A percentile compares a stretch with the other conserved stretches of the same genome.
Evolutionary conservation across 1,140 invertebrate species (phyloP).

Genomic region (Halyomorpha halys): DNA sequence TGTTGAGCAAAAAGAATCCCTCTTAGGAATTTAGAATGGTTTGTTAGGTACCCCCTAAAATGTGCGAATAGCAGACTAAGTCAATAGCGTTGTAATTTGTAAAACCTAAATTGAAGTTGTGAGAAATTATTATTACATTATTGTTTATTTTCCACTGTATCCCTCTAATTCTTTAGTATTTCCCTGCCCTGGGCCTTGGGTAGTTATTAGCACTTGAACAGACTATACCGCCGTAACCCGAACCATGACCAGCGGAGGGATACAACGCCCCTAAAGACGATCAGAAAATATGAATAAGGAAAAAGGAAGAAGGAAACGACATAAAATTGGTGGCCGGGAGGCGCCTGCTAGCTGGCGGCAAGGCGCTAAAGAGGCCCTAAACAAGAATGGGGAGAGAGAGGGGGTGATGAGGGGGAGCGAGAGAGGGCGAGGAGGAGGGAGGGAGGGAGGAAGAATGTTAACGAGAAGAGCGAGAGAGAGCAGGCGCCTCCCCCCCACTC

Average conservation of each 20-base stretch:
- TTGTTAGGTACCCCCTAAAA: too few relatives aligned
- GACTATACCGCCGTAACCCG: neutral
- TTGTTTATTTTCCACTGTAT: too few relatives aligned
- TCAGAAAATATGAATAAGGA: constrained; percentile 6
- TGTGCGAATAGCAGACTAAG: too few relatives aligned
- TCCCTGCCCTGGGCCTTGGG: too few relatives aligned
- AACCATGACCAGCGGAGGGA: neutral
- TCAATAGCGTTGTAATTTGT: too few relatives aligned
- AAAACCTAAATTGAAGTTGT: too few relatives aligned
- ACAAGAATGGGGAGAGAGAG: constrained; percentile 13
- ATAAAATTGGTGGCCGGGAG: constrained; percentile 1
- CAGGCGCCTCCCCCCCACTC: constrained; percentile 3
- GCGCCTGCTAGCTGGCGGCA: neutral
- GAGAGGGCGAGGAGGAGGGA: constrained; percentile 10
- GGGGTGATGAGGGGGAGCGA: neutral
- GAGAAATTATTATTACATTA: too few relatives aligned
- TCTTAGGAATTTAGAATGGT: too few relatives aligned
- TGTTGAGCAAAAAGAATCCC: too few relatives aligned
- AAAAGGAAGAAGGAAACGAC: neutral
- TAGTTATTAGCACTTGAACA: too few relatives aligned
- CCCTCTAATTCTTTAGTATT: too few relatives aligned
- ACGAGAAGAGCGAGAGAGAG: constrained; percentile 1
- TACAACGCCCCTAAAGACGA: neutral
- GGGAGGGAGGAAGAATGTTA: constrained; percentile 12
- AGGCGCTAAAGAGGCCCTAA: neutral